Base-by-base conservation (phyloP, 2,113 vertebrate species). In the Solea solea region DNA sequence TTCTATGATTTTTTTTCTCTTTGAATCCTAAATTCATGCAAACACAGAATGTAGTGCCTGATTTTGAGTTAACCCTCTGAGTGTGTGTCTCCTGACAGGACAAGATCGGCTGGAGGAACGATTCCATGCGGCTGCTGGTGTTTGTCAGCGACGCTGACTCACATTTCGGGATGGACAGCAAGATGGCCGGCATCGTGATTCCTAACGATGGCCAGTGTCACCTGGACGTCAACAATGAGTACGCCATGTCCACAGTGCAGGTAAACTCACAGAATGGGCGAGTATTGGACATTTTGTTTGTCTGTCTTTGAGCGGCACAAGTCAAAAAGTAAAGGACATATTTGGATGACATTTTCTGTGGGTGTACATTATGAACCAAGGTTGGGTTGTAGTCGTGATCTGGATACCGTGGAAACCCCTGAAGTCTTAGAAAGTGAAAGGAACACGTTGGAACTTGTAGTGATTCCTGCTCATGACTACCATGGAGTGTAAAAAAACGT, bases 111-210 rank as follows among this genome's bases (percentile, higher is more conserved):
- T 99, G 98, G 98, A 93, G 97, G 80, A 99, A 98, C 4, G 95
- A 98, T 55, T 98, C 98, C 2, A 95, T 99, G 71, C 97, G 96
- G 79, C 88, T 99, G 87, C 78, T 99, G 90, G 97, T 99, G 80
- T 99, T 99, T 87, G 97, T 95, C 80, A 98, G 95, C 41, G 98
- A 99, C 5, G 96, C 93, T 0, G 97, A 99, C 92, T 99, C 98
- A 46, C 98, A 99, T 86, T 95, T 98, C 71, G 98, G 97, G 67
- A 99, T 99, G 97, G 98, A 99, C 89, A 98, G 98, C 84, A 99
- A 96, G 88, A 90, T 99, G 91, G 95, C 97, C 3, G 98, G 98
- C 63, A 98, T 99, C 0, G 98, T 99, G 74, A 94, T 96, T 81
- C 98, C 98, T 68, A 98, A 99, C 1, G 98, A 99, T 6, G 95